Evolutionary conservation across 2,113 vertebrate species (phyloP).

Genomic region (Otus sunia): DNA sequence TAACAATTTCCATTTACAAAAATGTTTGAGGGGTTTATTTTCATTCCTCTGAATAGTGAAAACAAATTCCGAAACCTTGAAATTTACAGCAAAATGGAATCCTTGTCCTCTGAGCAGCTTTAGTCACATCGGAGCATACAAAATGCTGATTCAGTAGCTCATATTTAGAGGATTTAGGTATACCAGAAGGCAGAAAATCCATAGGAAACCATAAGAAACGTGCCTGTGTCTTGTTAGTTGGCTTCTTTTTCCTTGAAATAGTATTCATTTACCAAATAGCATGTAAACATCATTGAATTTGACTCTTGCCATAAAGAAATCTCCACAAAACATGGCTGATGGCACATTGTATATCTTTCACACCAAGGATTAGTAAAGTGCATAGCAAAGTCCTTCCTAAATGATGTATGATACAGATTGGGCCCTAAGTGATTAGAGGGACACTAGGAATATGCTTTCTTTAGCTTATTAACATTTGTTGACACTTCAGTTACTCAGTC

Average conservation of each 20-base stretch:
- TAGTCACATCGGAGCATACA: conserved; percentile 24
- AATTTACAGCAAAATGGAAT: conserved; percentile 30
- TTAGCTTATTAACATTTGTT: neutral
- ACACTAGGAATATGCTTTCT: neutral
- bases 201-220: conserved; percentile 7
- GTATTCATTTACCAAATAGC: neutral
- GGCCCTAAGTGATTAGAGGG: neutral
- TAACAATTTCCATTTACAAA: conserved; percentile 51
- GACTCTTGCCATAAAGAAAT: neutral
- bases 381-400: neutral
- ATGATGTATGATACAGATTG: neutral
- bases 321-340: neutral
- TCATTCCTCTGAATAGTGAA: conserved; percentile 42
- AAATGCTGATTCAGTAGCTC: conserved; percentile 58
- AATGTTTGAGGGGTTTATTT: conserved; percentile 40
- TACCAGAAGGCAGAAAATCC: conserved; percentile 28
- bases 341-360: neutral
- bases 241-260: neutral
- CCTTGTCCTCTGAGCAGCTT: neutral
- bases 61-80: conserved; percentile 48
- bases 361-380: neutral
- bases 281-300: neutral
- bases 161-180: conserved; percentile 29
- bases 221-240: neutral
- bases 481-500: neutral